These are phyloP conservation scores for Caenorhabditis imperialis DNA, from an alignment of 2,888 invertebrate species.

Conservation along the genomic window DNA sequence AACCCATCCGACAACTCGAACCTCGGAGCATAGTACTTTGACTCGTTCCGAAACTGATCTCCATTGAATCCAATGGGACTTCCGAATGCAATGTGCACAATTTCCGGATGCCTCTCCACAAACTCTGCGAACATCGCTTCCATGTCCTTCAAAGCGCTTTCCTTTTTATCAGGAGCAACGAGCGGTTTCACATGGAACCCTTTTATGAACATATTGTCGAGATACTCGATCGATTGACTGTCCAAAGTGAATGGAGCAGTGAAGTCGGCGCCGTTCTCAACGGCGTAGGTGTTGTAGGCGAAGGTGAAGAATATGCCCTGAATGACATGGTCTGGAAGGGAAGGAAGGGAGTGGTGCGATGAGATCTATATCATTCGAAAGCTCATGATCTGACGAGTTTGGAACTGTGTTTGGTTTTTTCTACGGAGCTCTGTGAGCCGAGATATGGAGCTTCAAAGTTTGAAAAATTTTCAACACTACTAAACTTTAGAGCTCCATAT, in stretches of 20 bases:
- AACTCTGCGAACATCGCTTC: conserved; percentile 13
- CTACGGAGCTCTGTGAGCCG: no score
- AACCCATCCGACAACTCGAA: conserved; percentile 20
- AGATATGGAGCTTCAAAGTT: no score
- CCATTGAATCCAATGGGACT: conserved; percentile 18
- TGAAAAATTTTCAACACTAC: no score
- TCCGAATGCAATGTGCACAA: conserved; percentile 36
- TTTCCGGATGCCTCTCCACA: conserved; percentile 23
- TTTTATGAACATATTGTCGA: conserved; percentile 18
- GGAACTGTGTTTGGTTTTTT: no score
- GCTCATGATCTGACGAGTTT: no score
- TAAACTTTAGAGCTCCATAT: no score
- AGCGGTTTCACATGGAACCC: conserved; percentile 33
- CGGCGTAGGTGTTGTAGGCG: conserved; percentile 12
- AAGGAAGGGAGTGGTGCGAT: no score
- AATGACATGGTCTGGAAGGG: no score
- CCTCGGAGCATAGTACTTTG: conserved; percentile 15
- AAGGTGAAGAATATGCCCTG: conserved; percentile 33
- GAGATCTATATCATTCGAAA: no score
- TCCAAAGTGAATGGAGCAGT: conserved; percentile 24
- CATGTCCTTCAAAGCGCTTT: conserved; percentile 9
- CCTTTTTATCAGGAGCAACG: conserved; percentile 2
- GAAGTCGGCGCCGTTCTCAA: neutral
- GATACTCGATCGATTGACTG: conserved; percentile 14
- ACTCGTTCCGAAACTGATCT: neutral